Evolutionary conservation across 2,113 vertebrate species (phyloP).

Genomic region (Muntiacus reevesi): DNA sequence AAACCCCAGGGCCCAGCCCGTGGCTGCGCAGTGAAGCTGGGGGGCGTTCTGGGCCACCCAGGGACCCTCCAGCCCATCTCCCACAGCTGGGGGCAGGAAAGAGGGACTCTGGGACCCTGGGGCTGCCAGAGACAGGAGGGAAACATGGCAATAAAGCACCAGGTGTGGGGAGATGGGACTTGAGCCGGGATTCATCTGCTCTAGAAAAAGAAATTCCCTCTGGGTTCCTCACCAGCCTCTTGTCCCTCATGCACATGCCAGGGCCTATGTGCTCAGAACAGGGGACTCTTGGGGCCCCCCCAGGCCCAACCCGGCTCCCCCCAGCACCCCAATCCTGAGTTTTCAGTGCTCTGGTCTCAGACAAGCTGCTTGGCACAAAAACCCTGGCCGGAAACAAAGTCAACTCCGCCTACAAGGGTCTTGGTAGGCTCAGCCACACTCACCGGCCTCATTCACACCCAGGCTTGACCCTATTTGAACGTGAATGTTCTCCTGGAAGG

Average conservation of each 20-base stretch:
- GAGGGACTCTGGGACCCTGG: not conserved
- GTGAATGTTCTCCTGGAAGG: not conserved
- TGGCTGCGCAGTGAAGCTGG: fast-evolving
- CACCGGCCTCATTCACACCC: not conserved
- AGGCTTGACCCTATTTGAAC: not conserved
- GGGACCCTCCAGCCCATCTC: not conserved
- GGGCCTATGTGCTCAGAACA: fast-evolving
- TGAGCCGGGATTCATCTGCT: not conserved
- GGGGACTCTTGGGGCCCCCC: not conserved
- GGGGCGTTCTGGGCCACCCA: not conserved
- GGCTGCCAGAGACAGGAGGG: not conserved
- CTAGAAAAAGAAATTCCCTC: not conserved
- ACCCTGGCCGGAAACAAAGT: not conserved
- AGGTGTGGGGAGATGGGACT: not conserved
- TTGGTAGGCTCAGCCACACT: not conserved
- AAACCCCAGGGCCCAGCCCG: not conserved
- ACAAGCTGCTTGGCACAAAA: not conserved
- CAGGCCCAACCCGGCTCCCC: not conserved
- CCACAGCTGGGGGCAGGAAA: not conserved
- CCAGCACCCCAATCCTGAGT: not conserved
- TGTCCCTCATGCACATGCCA: fast-evolving
- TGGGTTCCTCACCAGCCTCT: not conserved
- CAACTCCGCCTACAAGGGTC: not conserved
- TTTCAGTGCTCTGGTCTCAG: not conserved
- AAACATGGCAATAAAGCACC: too few species aligned